Conservation (phyloP, 1,140 invertebrate species). For the Drosophila persimilis region DNA sequence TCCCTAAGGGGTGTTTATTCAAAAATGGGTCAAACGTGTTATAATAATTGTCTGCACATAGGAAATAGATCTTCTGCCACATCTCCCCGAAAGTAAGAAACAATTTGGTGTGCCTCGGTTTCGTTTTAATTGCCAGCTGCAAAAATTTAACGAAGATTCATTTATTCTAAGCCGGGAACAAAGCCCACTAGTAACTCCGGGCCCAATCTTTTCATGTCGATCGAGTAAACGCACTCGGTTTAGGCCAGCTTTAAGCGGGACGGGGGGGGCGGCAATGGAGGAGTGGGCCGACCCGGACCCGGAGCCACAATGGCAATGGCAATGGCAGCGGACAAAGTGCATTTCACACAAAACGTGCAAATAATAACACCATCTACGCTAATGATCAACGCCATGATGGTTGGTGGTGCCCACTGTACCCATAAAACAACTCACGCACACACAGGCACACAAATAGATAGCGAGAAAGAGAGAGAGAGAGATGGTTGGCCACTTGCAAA, state of each 20-base stretch:
- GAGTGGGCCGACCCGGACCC: not conserved
- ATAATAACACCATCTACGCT: slow-evolving; percentile 79
- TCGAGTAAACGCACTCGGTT: slow-evolving; percentile 33
- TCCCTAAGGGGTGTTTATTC: too few species aligned
- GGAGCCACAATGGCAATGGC: too few species aligned
- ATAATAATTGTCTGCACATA: too few species aligned
- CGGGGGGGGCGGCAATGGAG: too few species aligned
- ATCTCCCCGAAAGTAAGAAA: too few species aligned
- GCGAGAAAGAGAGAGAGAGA: not conserved
- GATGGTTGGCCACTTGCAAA: slow-evolving; percentile 48
- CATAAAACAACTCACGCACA: slow-evolving; percentile 37
- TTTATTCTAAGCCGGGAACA: slow-evolving; percentile 36
- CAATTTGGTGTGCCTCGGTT: slow-evolving; percentile 2
- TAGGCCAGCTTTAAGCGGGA: not conserved
- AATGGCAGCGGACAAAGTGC: slow-evolving; percentile 50
- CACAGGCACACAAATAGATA: slow-evolving; percentile 5
- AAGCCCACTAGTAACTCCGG: slow-evolving; percentile 22
- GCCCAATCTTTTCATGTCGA: slow-evolving; percentile 71
- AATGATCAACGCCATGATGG: slow-evolving; percentile 73
- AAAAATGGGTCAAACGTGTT: too few species aligned
- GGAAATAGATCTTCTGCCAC: too few species aligned
- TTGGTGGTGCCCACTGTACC: slow-evolving; percentile 24
- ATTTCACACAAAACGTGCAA: slow-evolving; percentile 78
- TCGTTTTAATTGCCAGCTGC: slow-evolving; percentile 56
- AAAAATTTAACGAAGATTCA: slow-evolving; percentile 50